Evolutionary conservation across 2,113 vertebrate genomes (phyloP), one percentile per base, ranked within the genome.

Genomic region (Percina caprodes): DNA sequence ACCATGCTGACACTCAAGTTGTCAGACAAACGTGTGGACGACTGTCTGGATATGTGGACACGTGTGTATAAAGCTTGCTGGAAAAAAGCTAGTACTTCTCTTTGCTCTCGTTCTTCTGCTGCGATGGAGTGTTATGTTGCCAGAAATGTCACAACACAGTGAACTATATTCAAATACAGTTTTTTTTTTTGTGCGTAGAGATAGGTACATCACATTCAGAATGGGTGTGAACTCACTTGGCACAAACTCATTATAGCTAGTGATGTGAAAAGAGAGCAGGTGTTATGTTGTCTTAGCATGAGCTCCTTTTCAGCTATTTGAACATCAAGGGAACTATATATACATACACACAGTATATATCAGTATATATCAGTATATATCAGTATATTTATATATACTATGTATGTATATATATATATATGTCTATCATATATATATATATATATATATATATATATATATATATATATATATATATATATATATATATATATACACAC

Each of bases 1-100:
- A 86, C 61, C 77, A 45, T 15, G 26, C 74, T 63, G 23, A 67
- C 66, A 71, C 68, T 79, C 77, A 55, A 73, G 26, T 69, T 86
- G 80, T 69, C 86, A 79, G 62, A 35, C 72, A 62, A 66, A 74
- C 42, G 1, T 9, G 55, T 26, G 52, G 55, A 69, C 1, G 18
- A 16, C 24, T 62, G 45, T 23, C 61, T 26, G n/a, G 2, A 59
- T 49, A 45, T 13, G 26, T 1, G 19, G 30, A 54, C 51, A 42
- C 26, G 51, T 75, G 54, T 61, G 33, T 15, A 14, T 21, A 52
- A 24, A 5, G 10, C 18, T 63, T 7, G 46, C 14, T 33, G 42
- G n/a, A 56, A 49, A 52, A 62, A 56, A 59, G 6, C 5, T 6
- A 21, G 51, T 65, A 11, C n/a, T 14, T 58, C 19, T 54, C 12